Percentiles rank a stretch among this genome's conserved stretches.
phyloP scores from a whole-genome alignment of 2,797 vertebrate genomes.

The Gymnothorax javanicus region DNA sequence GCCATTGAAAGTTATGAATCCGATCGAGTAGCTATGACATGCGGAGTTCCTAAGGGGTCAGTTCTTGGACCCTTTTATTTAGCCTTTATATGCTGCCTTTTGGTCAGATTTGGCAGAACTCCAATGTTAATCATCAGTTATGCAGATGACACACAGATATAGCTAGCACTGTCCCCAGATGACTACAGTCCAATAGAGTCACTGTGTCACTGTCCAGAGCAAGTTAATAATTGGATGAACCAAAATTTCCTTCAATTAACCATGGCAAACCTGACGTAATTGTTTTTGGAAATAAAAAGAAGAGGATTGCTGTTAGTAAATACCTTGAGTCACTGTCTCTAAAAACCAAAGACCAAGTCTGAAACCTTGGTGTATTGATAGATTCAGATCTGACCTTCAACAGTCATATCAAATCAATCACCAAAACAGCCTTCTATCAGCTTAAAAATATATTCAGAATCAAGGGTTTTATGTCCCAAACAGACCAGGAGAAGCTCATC shows the following conservation, averaged over 20 bases:
- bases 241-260: neutral
- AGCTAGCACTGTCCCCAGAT: conserved; percentile 12
- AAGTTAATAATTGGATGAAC: conserved; percentile 12
- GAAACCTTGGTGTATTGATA: neutral
- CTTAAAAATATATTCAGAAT: too few relatives aligned
- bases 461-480: too few relatives aligned
- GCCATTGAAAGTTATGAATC: conserved; percentile 14
- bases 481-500: too few relatives aligned
- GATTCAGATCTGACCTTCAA: neutral
- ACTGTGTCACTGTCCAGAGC: conserved; percentile 15
- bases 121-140: neutral
- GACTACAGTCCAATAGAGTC: neutral
- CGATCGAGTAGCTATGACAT: conserved; percentile 1
- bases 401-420: too few relatives aligned
- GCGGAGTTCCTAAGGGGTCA: neutral
- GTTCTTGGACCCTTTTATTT: neutral
- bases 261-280: neutral
- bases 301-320: neutral
- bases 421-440: too few relatives aligned
- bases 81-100: neutral
- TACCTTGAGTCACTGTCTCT: too few relatives aligned
- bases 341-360: conserved; percentile 3
- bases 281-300: conserved; percentile 16
- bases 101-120: conserved; percentile 16
- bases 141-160: conserved; percentile 1